These are phyloP conservation scores for Mohoua ochrocephala DNA, from an alignment of 2,113 vertebrate species.

Conservation along the genomic window DNA sequence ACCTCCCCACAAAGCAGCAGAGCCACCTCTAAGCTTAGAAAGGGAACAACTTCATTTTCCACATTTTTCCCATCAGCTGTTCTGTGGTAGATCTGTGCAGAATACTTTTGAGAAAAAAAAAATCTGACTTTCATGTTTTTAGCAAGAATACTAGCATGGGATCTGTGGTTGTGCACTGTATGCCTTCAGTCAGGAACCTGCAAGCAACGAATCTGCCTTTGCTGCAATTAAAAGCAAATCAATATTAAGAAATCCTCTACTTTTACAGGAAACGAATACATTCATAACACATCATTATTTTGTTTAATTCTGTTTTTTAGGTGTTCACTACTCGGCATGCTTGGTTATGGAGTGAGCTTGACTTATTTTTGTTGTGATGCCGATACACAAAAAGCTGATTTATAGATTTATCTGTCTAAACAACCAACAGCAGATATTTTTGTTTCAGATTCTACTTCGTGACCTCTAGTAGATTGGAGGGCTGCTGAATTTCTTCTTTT, in stretches of 20 bases:
- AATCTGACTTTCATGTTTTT: neutral
- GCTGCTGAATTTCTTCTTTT: conserved; percentile 1
- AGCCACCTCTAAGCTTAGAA: neutral
- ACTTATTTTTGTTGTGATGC: neutral
- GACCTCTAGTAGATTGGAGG: neutral
- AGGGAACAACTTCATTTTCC: neutral
- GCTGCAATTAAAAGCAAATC: neutral
- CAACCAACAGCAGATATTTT: neutral
- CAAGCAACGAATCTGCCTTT: neutral
- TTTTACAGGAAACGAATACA: neutral
- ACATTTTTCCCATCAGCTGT: neutral
- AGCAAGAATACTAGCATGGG: neutral
- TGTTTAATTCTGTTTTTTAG: neutral
- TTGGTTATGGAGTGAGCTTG: neutral
- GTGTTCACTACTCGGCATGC: neutral
- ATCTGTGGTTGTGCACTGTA: neutral
- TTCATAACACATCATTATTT: neutral
- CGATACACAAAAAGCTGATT: neutral
- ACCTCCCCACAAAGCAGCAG: neutral
- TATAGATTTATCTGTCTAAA: neutral
- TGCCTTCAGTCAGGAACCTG: neutral
- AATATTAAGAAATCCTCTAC: neutral
- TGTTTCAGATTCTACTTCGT: neutral
- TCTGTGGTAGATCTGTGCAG: neutral
- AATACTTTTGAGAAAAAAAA: neutral